Evolutionary conservation across 2,888 invertebrate genomes (phyloP).

Genomic region (Diaperis boleti): DNA sequence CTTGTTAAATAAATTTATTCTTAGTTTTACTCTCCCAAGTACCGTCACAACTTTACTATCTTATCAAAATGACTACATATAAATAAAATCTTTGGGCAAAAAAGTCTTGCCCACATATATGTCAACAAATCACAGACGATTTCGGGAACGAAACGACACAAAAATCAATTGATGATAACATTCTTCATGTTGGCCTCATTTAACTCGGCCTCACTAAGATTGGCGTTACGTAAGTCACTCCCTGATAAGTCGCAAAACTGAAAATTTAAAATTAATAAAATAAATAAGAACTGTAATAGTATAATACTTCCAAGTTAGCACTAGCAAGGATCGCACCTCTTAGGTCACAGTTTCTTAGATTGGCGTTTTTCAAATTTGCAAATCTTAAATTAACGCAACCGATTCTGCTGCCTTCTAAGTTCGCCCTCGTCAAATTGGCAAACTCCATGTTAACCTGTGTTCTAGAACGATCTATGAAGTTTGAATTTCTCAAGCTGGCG

Average conservation of each 20-base stretch:
- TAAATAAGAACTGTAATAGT: constrained; percentile 21
- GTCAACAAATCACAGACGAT: constrained; percentile 16
- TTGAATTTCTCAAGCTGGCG: constrained; percentile 89
- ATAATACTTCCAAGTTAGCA: constrained; percentile 88
- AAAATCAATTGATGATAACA: constrained; percentile 95
- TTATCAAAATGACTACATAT: too few species aligned
- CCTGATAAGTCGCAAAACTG: constrained; percentile 94
- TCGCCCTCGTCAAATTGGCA: constrained; percentile 85
- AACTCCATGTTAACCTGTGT: constrained; percentile 91
- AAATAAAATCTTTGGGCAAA: too few species aligned
- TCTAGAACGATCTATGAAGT: constrained; percentile 94
- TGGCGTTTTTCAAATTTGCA: constrained; percentile 94
- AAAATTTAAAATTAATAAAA: constrained; percentile 16
- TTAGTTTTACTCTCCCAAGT: too few species aligned
- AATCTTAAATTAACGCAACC: constrained; percentile 93
- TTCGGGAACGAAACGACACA: constrained; percentile 82
- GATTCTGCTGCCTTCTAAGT: constrained; percentile 97
- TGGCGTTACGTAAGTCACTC: constrained; percentile 95
- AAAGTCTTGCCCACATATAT: too few species aligned
- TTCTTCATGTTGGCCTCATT: constrained; percentile 94
- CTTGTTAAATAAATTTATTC: too few species aligned
- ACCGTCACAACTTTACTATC: too few species aligned
- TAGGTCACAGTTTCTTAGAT: constrained; percentile 93
- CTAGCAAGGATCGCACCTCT: constrained; percentile 94
- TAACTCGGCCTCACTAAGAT: constrained; percentile 94